phyloP scores from a whole-genome alignment of 2,113 vertebrate species.

The Brachirus orientalis region DNA sequence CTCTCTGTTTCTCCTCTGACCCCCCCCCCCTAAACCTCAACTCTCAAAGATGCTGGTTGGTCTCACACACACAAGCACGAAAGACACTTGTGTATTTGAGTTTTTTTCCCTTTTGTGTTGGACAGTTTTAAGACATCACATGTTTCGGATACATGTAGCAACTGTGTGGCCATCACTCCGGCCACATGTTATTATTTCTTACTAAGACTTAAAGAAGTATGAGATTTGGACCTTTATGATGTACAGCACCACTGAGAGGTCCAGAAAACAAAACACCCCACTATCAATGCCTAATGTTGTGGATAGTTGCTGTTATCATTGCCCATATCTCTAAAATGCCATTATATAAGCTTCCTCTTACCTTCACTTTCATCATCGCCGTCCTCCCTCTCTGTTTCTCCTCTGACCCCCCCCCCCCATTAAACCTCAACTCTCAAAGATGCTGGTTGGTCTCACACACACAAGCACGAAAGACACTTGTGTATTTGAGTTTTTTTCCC shows the following conservation, averaged over 20 bases:
- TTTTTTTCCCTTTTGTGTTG: constrained; percentile 43
- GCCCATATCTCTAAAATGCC: constrained; percentile 26
- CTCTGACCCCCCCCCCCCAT: too few relatives aligned
- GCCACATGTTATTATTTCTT: constrained; percentile 36
- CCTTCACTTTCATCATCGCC: constrained; percentile 12
- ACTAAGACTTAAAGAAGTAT: constrained; percentile 28
- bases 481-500: constrained; percentile 30
- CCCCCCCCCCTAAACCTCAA: constrained; percentile 35
- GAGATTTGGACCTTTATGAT: constrained; percentile 28
- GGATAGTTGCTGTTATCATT: constrained; percentile 20
- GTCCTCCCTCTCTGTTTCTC: too few relatives aligned
- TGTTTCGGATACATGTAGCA: constrained; percentile 79
- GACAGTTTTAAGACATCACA: constrained; percentile 42
- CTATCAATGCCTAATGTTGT: constrained; percentile 2
- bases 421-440: constrained; percentile 51
- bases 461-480: constrained; percentile 30
- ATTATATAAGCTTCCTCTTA: constrained; percentile 41
- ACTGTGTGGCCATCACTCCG: constrained; percentile 56
- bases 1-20: too few relatives aligned
- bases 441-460: constrained; percentile 42
- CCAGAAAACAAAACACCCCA: too few relatives aligned
- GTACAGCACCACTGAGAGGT: not conserved
- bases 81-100: constrained; percentile 36
- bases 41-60: constrained; percentile 52
- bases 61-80: constrained; percentile 24